Evolutionary conservation across 2,888 invertebrate genomes (phyloP), one percentile per base, ranked within the genome.

Genomic region (Carabus problematicus): DNA sequence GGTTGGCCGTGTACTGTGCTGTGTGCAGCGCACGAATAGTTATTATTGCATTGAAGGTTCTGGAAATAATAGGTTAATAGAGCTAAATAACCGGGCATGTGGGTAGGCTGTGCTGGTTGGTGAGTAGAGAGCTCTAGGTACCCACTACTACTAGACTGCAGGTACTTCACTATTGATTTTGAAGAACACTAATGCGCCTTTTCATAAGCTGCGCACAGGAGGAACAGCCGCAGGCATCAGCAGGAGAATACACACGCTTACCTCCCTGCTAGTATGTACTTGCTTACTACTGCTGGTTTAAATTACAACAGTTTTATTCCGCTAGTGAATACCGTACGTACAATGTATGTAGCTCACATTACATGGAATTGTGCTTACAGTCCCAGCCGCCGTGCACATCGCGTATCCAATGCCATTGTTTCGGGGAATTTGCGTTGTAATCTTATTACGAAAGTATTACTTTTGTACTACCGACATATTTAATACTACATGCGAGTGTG

Each of bases 121-220:
- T 18, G 18, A 8, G 47, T 16, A 8, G 8, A 49, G 49, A 49
- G n/a, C 18, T 42, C 58, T 58, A 40, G 12, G 58, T 52, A 16
- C 52, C 41, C 12, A 42, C 40, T 42, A 43, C 56, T 56, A 41
- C 56, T 29, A 12, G 45, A 49, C 29, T 64, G 64, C 64, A 64
- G 64, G 64, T 64, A 64, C 43, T 64, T 41, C 45, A 42, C 43
- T 64, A 64, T 64, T 64, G 64, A 64, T 64, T 64, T 64, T 64
- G 56, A 64, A 56, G 56, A 64, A 64, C 56, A 64, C 43, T 29
- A 64, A 39, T 63, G 56, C 64, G 64, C 56, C 64, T 64, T 64
- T 64, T 64, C 63, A 63, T 63, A 63, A 63, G 52, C 54, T 54
- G 41, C 39, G 40, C 19, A 11, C 43, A 39, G 19, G 18, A 59